These are phyloP conservation scores for Porites lutea DNA, from an alignment of 64 coral and sea anemone genomes.

Conservation along the genomic window DNA sequence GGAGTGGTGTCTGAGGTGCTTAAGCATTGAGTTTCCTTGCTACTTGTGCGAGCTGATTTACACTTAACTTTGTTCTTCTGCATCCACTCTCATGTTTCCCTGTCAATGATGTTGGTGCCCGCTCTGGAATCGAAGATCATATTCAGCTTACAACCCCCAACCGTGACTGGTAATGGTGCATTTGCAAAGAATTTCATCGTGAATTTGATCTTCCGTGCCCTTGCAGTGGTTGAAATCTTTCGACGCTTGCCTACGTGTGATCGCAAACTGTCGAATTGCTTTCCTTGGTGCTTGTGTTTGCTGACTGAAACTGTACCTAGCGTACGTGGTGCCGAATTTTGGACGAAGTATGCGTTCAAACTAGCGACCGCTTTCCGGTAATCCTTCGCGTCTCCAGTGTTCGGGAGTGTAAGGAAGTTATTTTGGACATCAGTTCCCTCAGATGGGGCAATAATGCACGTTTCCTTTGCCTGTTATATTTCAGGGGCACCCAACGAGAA, in stretches of 20 bases:
- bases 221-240: slow-evolving; percentile 57
- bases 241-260: background rate
- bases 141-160: too few relatives aligned
- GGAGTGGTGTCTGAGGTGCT: too few relatives aligned
- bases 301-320: background rate
- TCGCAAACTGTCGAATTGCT: slow-evolving; percentile 45
- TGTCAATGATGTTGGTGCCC: too few relatives aligned
- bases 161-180: background rate
- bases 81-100: too few relatives aligned
- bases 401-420: slow-evolving; percentile 47
- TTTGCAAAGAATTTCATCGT: slow-evolving; percentile 51
- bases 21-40: too few relatives aligned
- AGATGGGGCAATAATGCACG: slow-evolving; percentile 45
- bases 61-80: slow-evolving; percentile 24
- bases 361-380: background rate
- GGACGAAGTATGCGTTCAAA: too few relatives aligned
- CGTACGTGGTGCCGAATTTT: too few relatives aligned
- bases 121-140: too few relatives aligned
- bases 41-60: too few relatives aligned
- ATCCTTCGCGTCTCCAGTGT: slow-evolving; percentile 28
- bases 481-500: too few relatives aligned
- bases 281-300: slow-evolving; percentile 2
- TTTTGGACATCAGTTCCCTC: slow-evolving; percentile 66
- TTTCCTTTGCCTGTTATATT: slow-evolving; percentile 46
- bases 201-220: slow-evolving; percentile 48